Evolutionary conservation across 2,888 invertebrate species (phyloP).

Genomic region (Anaspis maculata): DNA sequence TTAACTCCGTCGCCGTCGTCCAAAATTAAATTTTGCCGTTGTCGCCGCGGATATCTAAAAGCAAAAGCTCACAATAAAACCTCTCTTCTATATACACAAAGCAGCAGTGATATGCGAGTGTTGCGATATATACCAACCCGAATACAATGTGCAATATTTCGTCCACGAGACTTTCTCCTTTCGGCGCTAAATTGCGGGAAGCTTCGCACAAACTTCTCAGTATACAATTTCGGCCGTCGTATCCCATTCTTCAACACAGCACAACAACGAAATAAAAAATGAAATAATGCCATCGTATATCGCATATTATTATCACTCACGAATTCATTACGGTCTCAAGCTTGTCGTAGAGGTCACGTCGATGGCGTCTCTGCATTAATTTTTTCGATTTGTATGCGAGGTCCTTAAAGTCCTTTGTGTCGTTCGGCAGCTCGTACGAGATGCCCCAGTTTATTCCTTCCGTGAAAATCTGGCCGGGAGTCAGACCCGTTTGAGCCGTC

Average conservation of each 20-base stretch:
- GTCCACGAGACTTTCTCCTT: slow-evolving; percentile 51
- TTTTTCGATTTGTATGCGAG: slow-evolving; percentile 34
- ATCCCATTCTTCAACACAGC: slow-evolving; percentile 69
- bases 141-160: slow-evolving; percentile 64
- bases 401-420: slow-evolving; percentile 35
- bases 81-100: no score
- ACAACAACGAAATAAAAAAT: not conserved
- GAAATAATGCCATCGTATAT: not conserved
- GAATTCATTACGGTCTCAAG: slow-evolving; percentile 60
- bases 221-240: slow-evolving; percentile 61
- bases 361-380: slow-evolving; percentile 50
- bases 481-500: slow-evolving; percentile 46
- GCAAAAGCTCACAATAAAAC: no score
- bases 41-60: slow-evolving; percentile 13
- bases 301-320: slow-evolving; percentile 44
- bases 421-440: slow-evolving; percentile 65
- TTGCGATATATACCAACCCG: slow-evolving; percentile 43
- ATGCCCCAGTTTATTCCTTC: slow-evolving; percentile 64
- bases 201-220: slow-evolving; percentile 64
- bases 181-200: slow-evolving; percentile 52
- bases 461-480: slow-evolving; percentile 42
- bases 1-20: no score
- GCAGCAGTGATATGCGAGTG: no score
- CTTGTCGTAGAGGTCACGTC: slow-evolving; percentile 60
- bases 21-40: no score